These are phyloP conservation scores for Mallotus villosus DNA, from an alignment of 2,797 vertebrate genomes.

Conservation along the genomic window DNA sequence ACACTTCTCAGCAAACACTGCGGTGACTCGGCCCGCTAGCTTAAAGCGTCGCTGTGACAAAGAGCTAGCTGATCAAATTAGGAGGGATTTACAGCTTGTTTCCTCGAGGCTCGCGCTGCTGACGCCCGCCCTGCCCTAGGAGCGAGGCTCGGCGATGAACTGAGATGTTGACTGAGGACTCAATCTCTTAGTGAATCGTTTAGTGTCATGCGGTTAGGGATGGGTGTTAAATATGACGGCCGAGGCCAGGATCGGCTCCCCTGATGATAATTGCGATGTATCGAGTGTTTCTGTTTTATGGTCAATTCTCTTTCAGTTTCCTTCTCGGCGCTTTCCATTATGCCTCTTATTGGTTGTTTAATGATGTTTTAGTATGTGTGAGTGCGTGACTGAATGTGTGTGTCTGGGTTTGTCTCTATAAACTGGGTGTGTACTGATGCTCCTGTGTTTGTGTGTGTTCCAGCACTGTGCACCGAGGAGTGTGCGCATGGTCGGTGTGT, in stretches of 20 bases:
- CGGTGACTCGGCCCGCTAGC: conserved; percentile 55
- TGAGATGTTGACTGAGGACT: conserved; percentile 66
- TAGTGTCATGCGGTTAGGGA: conserved; percentile 45
- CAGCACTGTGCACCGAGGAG: conserved; percentile 91
- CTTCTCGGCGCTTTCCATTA: conserved; percentile 54
- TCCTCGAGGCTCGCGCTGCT: conserved; percentile 48
- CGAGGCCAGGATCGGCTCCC: conserved; percentile 46
- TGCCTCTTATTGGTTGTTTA: conserved; percentile 52
- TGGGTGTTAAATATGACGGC: conserved; percentile 55
- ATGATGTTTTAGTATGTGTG: conserved; percentile 22
- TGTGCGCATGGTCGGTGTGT: conserved; percentile 95
- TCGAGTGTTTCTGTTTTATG: conserved; percentile 55
- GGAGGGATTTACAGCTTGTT: conserved; percentile 72
- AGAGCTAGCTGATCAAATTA: conserved; percentile 73
- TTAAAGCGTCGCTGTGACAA: conserved; percentile 70
- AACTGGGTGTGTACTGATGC: conserved; percentile 4
- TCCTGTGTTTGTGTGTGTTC: conserved; percentile 48
- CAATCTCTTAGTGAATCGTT: conserved; percentile 59
- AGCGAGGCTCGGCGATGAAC: conserved; percentile 61
- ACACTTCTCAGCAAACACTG: conserved; percentile 69
- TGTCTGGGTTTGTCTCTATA: conserved; percentile 36
- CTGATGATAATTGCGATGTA: conserved; percentile 51
- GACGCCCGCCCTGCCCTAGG: conserved; percentile 55
- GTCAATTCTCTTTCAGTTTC: conserved; percentile 54
- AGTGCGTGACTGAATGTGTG: conserved; percentile 36